Base-by-base conservation (phyloP, 2,888 invertebrate genomes). In the Myopa tessellatipennis region DNA sequence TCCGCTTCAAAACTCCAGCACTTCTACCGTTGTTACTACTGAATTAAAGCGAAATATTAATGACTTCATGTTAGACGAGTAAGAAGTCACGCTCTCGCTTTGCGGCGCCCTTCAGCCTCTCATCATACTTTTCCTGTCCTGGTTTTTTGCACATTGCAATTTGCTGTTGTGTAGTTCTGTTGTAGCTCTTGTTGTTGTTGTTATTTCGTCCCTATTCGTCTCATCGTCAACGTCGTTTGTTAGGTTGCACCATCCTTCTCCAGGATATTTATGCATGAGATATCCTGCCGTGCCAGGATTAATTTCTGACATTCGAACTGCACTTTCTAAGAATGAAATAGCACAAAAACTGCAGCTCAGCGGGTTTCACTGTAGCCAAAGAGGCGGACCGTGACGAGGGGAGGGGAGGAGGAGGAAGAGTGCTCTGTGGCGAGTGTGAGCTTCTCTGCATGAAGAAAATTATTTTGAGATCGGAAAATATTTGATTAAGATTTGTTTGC, bases 241-340 rank as follows among this genome's bases (percentile, higher is more conserved):
- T 50, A 40, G 65, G 6, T 67, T 16, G 67, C 74, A 18, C 40
- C 52, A 36, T 55, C 67, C 40, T 74, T 68, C 40, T 26, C 34
- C 55, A 12, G n/a, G 38, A 36, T 40, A 38, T 68, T 68, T 68
- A 55, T 68, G 67, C 74, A 74, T 74, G 74, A 74, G 65, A 4
- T 74, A 74, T 67, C 74, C 67, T 74, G 74, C 18, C 58, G 74
- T 68, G 74, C 67, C 55, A 74, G 74, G 74, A 74, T 74, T 74
- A 67, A 68, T 68, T 74, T 38, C 67, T 68, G 74, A 67, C 74
- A 68, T 67, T 58, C 67, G 58, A 67, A 67, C 52, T 65, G 67
- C 74, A 74, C 74, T 73, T 45, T 73, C 61, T 26, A 18, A 61
- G 65, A 65, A 26, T 34, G 65, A 34, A 36, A 3, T 16, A 16